Base-by-base conservation (phyloP, 2,113 vertebrate species). In the Coptodon bakossiorum region DNA sequence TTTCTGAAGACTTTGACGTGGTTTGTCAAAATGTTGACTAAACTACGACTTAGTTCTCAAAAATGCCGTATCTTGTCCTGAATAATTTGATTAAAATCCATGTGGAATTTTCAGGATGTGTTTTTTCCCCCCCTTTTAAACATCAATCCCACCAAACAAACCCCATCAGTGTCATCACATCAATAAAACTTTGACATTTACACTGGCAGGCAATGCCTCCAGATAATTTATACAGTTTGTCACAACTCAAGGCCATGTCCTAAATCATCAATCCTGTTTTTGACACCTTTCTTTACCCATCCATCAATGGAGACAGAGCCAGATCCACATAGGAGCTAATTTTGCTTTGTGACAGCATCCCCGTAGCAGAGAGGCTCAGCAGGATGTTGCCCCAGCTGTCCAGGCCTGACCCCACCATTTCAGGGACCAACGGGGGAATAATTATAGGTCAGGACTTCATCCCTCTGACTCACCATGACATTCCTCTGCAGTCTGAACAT, bases 361-460 rank as follows among this genome's bases (percentile, higher is more conserved):
- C 88, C 19, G 85, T 53, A 91, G 91, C 90, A 83, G 88, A 82
- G 88, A 89, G 84, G 86, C 95, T 94, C 95, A 93, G 91, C 88
- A 93, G 93, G 95, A 95, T 95, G 96, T 96, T 96, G 94, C 92
- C 95, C 96, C 96, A 97, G 96, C 96, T 97, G 96, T 96, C 93
- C 93, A 90, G 90, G 82, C 89, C 90, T 94, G 95, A 96, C 96
- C 95, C 92, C 86, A 78, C 86, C 94, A 82, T 96, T 95, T 96
- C 95, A 95, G 92, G 91, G 93, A 95, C 93, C 95, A 91, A 93
- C 80, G 36, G 93, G 92, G 91, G 92, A 95, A 96, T 96, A 96
- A 97, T 96, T 97, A 96, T 96, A 96, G 96, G 96, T 96, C 96
- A 96, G 94, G 86, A 89, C 94, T 94, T 92, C 93, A 94, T 95